phyloP scores from a whole-genome alignment of 1,140 invertebrate genomes.

The Macrosteles quadrilineatus region DNA sequence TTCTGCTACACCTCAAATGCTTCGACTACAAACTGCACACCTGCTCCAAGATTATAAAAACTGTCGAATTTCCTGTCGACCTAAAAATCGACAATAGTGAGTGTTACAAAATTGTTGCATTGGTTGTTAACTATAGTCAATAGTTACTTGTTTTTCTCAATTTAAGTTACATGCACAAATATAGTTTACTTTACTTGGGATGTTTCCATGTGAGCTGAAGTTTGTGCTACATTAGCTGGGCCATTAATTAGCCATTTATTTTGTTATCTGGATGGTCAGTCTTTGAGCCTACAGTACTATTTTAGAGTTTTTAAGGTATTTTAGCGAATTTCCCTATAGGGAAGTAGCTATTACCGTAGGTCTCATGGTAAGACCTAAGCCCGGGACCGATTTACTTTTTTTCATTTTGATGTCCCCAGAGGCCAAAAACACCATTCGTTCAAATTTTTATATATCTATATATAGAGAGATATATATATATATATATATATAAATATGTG shows the following conservation, averaged over 20 bases:
- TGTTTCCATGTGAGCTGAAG: neutral
- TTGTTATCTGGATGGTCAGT: neutral
- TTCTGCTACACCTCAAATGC: constrained; percentile 78
- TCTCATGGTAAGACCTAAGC: too few species aligned
- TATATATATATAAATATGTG: too few species aligned
- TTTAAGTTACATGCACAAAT: neutral
- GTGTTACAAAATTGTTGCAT: constrained; percentile 50
- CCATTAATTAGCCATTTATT: neutral
- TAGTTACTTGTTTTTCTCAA: neutral
- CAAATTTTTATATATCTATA: too few species aligned
- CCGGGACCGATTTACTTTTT: too few species aligned
- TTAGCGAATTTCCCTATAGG: too few species aligned
- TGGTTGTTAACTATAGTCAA: constrained; percentile 17
- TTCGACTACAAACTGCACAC: constrained; percentile 82
- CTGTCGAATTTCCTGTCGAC: constrained; percentile 84
- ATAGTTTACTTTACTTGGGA: neutral
- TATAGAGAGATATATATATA: too few species aligned
- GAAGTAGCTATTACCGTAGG: too few species aligned
- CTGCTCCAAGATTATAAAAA: constrained; percentile 89
- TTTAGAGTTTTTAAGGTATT: too few species aligned
- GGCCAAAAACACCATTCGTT: too few species aligned
- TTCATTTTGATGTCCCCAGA: too few species aligned
- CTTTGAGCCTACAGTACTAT: neutral
- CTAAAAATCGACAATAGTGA: constrained; percentile 88
- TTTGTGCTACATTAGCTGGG: neutral